phyloP scores from a whole-genome alignment of 2,888 invertebrate genomes.

The Chymomyza fuscimana region DNA sequence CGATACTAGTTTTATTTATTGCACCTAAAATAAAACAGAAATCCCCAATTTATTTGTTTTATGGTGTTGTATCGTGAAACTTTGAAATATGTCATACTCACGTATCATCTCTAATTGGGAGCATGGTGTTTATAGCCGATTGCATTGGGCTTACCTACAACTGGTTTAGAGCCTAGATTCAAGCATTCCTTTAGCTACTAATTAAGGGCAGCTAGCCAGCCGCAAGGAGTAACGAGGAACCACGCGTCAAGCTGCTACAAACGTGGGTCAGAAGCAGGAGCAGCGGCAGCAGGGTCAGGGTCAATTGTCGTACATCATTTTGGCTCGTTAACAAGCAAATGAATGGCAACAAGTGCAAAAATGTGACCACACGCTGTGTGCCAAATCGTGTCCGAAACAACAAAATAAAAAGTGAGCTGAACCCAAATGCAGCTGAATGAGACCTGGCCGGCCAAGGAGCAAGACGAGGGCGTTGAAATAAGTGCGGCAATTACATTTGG shows the following conservation, averaged over 20 bases:
- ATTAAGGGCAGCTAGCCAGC: constrained; percentile 26
- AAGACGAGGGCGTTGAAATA: constrained; percentile 3
- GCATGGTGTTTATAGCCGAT: not conserved
- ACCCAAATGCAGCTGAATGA: not conserved
- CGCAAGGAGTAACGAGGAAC: constrained; percentile 10
- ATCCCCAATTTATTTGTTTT: too few species aligned
- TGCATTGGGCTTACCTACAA: constrained; percentile 8
- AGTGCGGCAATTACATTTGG: constrained; percentile 53
- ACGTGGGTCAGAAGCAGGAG: not conserved
- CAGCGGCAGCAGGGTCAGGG: constrained; percentile 2
- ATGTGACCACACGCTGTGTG: constrained; percentile 19
- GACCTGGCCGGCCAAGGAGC: not conserved
- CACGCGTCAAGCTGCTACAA: not conserved
- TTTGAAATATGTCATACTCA: not conserved
- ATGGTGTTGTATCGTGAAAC: not conserved
- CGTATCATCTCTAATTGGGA: not conserved
- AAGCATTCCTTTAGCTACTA: not conserved
- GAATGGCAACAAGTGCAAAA: constrained; percentile 5
- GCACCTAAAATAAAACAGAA: too few species aligned
- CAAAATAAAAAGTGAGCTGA: not conserved
- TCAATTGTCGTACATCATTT: constrained; percentile 2
- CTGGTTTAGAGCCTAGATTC: constrained; percentile 27
- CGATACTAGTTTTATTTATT: too few species aligned
- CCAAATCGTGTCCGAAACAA: not conserved
- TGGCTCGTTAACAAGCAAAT: constrained; percentile 17